Conservation (phyloP, 2,888 invertebrate species). For the Lochmaea capreae region DNA sequence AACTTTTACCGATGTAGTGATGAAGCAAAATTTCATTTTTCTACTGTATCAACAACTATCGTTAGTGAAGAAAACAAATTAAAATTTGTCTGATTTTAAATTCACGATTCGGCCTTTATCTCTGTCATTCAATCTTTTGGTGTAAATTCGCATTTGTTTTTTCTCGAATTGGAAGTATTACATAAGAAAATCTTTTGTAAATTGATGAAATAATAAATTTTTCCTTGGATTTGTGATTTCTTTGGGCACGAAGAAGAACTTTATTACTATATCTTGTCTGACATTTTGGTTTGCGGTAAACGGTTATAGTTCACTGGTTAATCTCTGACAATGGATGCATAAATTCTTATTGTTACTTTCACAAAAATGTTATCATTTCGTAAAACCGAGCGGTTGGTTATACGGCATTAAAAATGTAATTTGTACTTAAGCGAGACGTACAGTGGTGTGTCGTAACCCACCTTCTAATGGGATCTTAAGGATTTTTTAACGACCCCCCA, state of each 20-base stretch:
- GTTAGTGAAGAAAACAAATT: not conserved
- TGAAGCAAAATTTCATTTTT: too few relatives aligned
- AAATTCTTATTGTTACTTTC: constrained; percentile 57
- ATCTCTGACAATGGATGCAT: constrained; percentile 58
- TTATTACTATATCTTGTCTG: constrained; percentile 53
- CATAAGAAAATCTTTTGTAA: constrained; percentile 35
- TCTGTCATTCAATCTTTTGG: constrained; percentile 22
- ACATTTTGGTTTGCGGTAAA: constrained; percentile 52
- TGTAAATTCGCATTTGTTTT: constrained; percentile 31
- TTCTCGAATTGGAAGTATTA: constrained; percentile 35
- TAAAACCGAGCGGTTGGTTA: constrained; percentile 42
- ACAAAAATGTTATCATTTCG: constrained; percentile 55
- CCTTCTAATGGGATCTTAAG: not conserved
- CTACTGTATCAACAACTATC: not conserved
- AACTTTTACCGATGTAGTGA: too few relatives aligned
- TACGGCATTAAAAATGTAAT: constrained; percentile 39
- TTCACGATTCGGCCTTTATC: constrained; percentile 30
- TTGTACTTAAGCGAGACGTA: constrained; percentile 31
- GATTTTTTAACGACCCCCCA: too few relatives aligned
- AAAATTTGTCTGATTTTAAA: constrained; percentile 21
- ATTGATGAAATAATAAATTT: constrained; percentile 43
- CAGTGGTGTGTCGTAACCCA: constrained; percentile 26
- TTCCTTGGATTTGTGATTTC: constrained; percentile 44
- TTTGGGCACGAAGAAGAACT: constrained; percentile 56
- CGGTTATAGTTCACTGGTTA: constrained; percentile 57